Conservation (phyloP, 2,888 invertebrate genomes). For the Yponomeuta sedellus region DNA sequence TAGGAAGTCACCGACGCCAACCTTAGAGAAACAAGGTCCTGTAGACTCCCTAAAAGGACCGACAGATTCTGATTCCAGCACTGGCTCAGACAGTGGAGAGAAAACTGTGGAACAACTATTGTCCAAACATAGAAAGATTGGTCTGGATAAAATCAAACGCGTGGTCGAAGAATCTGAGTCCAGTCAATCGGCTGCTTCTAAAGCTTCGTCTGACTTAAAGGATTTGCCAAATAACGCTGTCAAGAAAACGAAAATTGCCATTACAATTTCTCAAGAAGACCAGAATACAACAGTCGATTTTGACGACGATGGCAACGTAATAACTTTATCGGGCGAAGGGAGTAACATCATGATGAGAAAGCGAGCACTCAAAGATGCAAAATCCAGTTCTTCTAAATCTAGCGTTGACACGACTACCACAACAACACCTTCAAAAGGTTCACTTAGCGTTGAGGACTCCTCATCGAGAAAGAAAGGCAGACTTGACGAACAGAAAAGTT, state of each 20-base stretch:
- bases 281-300: constrained; percentile 72
- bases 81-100: constrained; percentile 63
- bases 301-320: constrained; percentile 69
- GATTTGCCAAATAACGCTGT: constrained; percentile 68
- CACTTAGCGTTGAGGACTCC: constrained; percentile 70
- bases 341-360: constrained; percentile 57
- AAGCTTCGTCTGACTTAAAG: constrained; percentile 53
- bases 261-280: constrained; percentile 73
- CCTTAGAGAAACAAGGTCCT: constrained; percentile 78
- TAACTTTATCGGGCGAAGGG: constrained; percentile 63
- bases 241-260: constrained; percentile 71
- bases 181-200: constrained; percentile 74
- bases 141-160: constrained; percentile 63
- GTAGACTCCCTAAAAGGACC: constrained; percentile 73
- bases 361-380: constrained; percentile 58
- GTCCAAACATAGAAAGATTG: constrained; percentile 65
- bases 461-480: constrained; percentile 63
- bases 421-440: constrained; percentile 64
- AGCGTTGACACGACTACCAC: constrained; percentile 74
- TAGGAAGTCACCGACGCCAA: constrained; percentile 74
- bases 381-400: constrained; percentile 77
- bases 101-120: constrained; percentile 63
- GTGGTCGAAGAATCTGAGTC: constrained; percentile 77
- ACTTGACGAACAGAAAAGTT: constrained; percentile 71
- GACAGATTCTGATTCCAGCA: constrained; percentile 77